Evolutionary conservation across 2,888 invertebrate genomes (phyloP).

Genomic region (Lasioglossum morio): DNA sequence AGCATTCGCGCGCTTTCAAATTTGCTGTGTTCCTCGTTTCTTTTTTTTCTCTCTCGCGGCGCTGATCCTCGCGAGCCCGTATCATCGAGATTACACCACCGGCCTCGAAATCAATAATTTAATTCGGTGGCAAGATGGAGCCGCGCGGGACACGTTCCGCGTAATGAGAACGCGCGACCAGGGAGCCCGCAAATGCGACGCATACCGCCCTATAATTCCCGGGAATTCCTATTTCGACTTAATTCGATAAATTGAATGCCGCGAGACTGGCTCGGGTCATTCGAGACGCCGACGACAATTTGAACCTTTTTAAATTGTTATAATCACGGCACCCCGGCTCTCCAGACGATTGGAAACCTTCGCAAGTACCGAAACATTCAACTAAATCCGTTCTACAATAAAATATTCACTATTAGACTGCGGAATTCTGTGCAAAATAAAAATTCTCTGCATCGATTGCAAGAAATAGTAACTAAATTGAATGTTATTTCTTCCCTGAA

Average conservation of each 20-base stretch:
- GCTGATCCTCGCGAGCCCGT: background rate
- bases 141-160: slow-evolving; percentile 21
- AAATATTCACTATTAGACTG: too few species aligned
- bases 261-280: background rate
- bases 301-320: background rate
- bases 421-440: too few species aligned
- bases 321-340: too few species aligned
- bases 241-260: slow-evolving; percentile 34
- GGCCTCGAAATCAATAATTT: slow-evolving; percentile 36
- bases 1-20: background rate
- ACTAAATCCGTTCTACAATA: too few species aligned
- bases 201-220: slow-evolving; percentile 31
- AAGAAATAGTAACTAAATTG: too few species aligned
- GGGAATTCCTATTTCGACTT: slow-evolving; percentile 41
- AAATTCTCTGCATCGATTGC: too few species aligned
- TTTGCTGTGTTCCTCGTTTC: background rate
- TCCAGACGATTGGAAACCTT: too few species aligned
- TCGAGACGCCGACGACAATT: too few species aligned
- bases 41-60: background rate
- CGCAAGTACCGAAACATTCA: too few species aligned
- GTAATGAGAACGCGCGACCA: slow-evolving; percentile 25
- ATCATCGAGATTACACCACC: slow-evolving; percentile 12
- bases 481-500: too few species aligned
- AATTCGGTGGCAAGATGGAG: slow-evolving; percentile 29
- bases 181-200: background rate